Evolutionary conservation across 2,797 vertebrate species (phyloP).

Genomic region (Gambelia wislizenii): DNA sequence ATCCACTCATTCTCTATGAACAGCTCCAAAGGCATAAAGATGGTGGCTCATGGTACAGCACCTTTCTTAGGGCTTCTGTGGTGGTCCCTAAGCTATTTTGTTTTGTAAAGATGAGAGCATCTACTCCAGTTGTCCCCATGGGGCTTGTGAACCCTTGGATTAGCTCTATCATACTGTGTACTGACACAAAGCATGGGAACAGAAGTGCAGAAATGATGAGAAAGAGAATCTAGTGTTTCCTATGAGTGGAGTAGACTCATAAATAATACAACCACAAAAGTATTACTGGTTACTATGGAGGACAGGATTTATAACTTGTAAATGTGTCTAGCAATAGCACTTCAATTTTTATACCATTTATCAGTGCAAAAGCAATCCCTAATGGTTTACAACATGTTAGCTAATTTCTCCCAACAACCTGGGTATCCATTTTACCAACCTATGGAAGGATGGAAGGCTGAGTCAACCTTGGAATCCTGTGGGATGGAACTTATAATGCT

Average conservation of each 20-base stretch:
- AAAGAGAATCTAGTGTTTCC: background rate
- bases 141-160: background rate
- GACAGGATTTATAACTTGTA: background rate
- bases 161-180: background rate
- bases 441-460: too few species aligned
- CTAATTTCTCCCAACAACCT: too few species aligned
- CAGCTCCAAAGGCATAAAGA: background rate
- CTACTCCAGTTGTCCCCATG: too few species aligned
- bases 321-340: too few species aligned
- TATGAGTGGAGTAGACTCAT: background rate
- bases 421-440: too few species aligned
- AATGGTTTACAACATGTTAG: too few species aligned
- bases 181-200: background rate
- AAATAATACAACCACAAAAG: background rate
- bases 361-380: too few species aligned
- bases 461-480: too few species aligned
- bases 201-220: background rate
- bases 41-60: background rate
- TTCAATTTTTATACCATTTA: too few species aligned
- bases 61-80: background rate
- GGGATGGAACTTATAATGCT: too few species aligned
- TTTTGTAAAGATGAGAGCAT: background rate
- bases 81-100: background rate
- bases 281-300: background rate
- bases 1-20: background rate